These are phyloP conservation scores for Aurelia sp. DNA, from an alignment of 30 jellyfish, hydroid and myxozoan species.

Conservation along the genomic window DNA sequence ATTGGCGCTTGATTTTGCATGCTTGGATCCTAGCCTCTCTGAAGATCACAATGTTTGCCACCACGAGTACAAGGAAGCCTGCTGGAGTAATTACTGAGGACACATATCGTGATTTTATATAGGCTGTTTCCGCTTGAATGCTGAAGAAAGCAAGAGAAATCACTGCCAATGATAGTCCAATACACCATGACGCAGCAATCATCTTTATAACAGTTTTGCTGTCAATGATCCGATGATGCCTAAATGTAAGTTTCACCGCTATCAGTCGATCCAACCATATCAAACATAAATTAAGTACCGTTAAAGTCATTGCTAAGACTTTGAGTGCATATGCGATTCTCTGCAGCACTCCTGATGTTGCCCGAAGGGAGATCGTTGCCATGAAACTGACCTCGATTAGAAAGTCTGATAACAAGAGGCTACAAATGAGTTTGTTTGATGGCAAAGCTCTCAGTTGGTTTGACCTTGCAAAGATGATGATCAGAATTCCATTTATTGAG, in stretches of 20 bases:
- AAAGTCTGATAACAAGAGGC: constrained; percentile 47
- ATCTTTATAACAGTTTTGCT: constrained; percentile 12
- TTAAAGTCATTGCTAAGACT: constrained; percentile 43
- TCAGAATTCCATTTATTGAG: constrained; percentile 11
- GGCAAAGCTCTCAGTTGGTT: constrained; percentile 23
- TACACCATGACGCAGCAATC: constrained; percentile 14
- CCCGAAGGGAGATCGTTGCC: background rate
- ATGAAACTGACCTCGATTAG: constrained; percentile 41
- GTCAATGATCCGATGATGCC: constrained; percentile 25
- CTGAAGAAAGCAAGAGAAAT: constrained; percentile 21
- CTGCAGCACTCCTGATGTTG: constrained; percentile 12
- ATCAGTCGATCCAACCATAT: constrained; percentile 61
- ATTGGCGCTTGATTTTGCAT: constrained; percentile 27
- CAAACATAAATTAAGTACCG: constrained; percentile 46
- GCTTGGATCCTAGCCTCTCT: constrained; percentile 34
- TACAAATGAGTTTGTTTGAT: constrained; percentile 51
- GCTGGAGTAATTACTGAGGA: constrained; percentile 5
- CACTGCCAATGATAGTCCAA: constrained; percentile 12
- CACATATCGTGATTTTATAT: constrained; percentile 12
- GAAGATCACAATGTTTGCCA: constrained; percentile 33
- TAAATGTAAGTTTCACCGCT: constrained; percentile 26
- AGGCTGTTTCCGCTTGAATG: background rate
- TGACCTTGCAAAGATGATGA: constrained; percentile 33
- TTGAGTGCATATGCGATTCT: constrained; percentile 9
- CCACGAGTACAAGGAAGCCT: constrained; percentile 19